Percentiles rank a stretch among this genome's conserved stretches.
Conservation (phyloP, 2,797 vertebrate genomes). For the Halcyon leucocephala region DNA sequence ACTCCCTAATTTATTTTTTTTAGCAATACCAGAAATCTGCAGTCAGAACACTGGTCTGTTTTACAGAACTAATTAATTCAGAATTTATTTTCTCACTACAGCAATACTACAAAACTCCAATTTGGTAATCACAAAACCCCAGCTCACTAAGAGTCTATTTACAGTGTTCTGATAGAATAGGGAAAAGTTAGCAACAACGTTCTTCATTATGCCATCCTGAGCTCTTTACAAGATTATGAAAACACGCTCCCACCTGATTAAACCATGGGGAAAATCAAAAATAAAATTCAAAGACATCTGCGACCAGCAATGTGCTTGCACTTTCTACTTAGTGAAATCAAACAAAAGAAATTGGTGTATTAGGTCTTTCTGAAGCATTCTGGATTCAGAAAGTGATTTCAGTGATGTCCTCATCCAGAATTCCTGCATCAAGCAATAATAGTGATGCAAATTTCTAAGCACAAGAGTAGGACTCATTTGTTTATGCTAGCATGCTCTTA, state of each 20-base stretch:
- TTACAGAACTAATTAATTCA: neutral
- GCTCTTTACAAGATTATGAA: neutral
- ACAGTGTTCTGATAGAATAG: neutral
- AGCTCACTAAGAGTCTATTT: neutral
- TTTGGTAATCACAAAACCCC: neutral
- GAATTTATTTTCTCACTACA: neutral
- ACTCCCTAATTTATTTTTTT: neutral
- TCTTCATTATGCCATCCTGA: neutral
- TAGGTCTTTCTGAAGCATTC: neutral
- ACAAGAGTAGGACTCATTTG: neutral
- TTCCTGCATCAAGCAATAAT: neutral
- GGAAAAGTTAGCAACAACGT: neutral
- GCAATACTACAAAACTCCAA: neutral
- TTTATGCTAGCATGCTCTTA: neutral
- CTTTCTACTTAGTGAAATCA: neutral
- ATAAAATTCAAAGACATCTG: neutral
- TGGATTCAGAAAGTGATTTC: neutral
- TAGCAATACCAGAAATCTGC: neutral
- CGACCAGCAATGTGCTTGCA: neutral
- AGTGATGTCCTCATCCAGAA: neutral
- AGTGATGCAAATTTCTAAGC: neutral
- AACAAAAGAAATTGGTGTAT: neutral
- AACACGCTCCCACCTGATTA: neutral
- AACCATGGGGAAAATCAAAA: neutral
- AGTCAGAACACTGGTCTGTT: neutral